Evolutionary conservation across 2,888 invertebrate species (phyloP).

Genomic region (Artemia sp.): DNA sequence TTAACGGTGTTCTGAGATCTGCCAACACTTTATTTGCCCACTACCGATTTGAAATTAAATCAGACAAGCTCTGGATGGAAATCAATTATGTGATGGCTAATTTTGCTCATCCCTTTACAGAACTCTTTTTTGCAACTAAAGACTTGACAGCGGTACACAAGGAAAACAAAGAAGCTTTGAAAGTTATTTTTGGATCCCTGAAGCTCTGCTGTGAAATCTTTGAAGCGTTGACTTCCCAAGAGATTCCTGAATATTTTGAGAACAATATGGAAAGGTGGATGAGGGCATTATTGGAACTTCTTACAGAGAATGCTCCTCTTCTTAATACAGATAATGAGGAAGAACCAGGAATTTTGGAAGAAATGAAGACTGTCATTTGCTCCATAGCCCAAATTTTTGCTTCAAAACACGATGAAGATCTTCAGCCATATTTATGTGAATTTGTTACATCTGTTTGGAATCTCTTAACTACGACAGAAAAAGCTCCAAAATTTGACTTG

Average conservation of each 20-base stretch:
- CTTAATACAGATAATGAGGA: constrained; percentile 58
- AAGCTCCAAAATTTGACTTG: constrained; percentile 72
- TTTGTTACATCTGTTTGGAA: constrained; percentile 94
- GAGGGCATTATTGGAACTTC: constrained; percentile 63
- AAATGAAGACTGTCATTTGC: constrained; percentile 84
- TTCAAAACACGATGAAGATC: constrained; percentile 95
- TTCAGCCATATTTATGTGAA: constrained; percentile 63
- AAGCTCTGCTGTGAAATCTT: constrained; percentile 83
- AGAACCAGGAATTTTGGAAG: constrained; percentile 71
- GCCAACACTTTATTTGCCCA: constrained; percentile 92
- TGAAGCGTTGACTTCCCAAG: constrained; percentile 91
- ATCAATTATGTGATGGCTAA: constrained; percentile 88
- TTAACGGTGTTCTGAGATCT: constrained; percentile 83
- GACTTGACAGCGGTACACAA: constrained; percentile 57
- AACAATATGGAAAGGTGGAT: constrained; percentile 95
- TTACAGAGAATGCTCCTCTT: constrained; percentile 57
- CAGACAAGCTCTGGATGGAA: constrained; percentile 83
- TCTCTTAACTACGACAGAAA: constrained; percentile 63
- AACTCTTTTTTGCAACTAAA: constrained; percentile 71
- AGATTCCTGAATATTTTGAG: constrained; percentile 96
- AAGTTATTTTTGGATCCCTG: constrained; percentile 72
- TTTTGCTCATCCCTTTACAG: constrained; percentile 82
- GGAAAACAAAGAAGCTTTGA: constrained; percentile 58
- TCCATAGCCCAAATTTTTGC: constrained; percentile 88
- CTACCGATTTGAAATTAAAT: constrained; percentile 88